Conservation (phyloP, 2,888 invertebrate species). For the Shargacucullia verbasci region DNA sequence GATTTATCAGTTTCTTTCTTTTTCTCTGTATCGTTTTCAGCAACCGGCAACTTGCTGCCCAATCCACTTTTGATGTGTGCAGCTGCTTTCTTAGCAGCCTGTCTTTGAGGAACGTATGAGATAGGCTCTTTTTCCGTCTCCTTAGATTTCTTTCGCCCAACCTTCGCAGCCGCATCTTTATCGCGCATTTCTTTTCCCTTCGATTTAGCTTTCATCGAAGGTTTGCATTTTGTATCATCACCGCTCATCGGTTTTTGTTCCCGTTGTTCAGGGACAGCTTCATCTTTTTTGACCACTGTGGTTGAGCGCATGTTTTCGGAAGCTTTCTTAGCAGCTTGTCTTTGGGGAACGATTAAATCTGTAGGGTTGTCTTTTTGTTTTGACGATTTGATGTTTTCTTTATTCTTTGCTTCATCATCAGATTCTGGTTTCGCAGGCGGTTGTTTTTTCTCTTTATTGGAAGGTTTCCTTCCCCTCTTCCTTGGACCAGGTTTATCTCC, state of each 20-base stretch:
- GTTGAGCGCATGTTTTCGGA: slow-evolving; percentile 95
- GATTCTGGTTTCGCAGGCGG: slow-evolving; percentile 69
- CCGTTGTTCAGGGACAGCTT: slow-evolving; percentile 62
- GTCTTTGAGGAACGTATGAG: slow-evolving; percentile 96
- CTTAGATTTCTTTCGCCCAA: slow-evolving; percentile 87
- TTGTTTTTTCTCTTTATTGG: slow-evolving; percentile 81
- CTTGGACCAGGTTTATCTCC: slow-evolving; percentile 79
- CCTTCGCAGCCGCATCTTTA: slow-evolving; percentile 74
- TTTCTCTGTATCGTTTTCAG: slow-evolving; percentile 78
- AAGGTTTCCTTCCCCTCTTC: slow-evolving; percentile 83
- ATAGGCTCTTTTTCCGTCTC: slow-evolving; percentile 91
- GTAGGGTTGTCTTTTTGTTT: slow-evolving; percentile 91
- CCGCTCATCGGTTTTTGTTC: slow-evolving; percentile 69
- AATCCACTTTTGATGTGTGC: slow-evolving; percentile 96
- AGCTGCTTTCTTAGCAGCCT: slow-evolving; percentile 97
- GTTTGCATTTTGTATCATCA: slow-evolving; percentile 77
- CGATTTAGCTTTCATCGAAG: slow-evolving; percentile 73
- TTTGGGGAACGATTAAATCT: slow-evolving; percentile 95
- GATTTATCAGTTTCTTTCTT: slow-evolving; percentile 77
- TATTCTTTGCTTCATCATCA: slow-evolving; percentile 85
- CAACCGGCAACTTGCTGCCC: slow-evolving; percentile 86
- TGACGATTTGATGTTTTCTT: slow-evolving; percentile 82
- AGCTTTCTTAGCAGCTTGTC: slow-evolving; percentile 97
- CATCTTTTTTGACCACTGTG: slow-evolving; percentile 85
- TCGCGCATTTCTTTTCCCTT: slow-evolving; percentile 80